Percentiles rank a stretch among this genome's conserved stretches.
Conservation (phyloP, 2,113 vertebrate species). For the Lepisosteus oculatus region DNA sequence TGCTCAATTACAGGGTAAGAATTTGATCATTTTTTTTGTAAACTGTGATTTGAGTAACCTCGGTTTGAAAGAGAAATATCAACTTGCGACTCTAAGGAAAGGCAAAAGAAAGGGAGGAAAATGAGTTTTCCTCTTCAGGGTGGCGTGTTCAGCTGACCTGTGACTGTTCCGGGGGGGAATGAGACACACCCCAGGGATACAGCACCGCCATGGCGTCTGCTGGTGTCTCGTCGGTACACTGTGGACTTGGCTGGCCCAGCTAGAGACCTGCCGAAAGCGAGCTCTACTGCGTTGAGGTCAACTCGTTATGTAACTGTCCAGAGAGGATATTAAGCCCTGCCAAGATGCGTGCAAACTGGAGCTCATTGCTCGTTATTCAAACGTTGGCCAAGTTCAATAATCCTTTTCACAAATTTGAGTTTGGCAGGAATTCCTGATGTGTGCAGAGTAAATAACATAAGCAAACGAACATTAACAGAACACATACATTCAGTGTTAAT, state of each 20-base stretch:
- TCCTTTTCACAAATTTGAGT: conserved; percentile 47
- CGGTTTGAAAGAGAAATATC: no score
- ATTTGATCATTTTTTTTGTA: no score
- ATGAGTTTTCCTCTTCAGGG: no score
- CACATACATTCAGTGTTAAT: conserved; percentile 1
- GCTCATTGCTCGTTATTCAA: conserved; percentile 50
- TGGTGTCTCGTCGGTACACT: background rate
- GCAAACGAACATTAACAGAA: conserved; percentile 32
- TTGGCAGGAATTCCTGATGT: conserved; percentile 46
- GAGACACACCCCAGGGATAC: background rate
- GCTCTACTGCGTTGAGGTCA: conserved; percentile 20
- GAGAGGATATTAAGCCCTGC: conserved; percentile 2
- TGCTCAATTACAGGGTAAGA: no score
- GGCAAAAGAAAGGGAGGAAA: no score
- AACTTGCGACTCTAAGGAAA: no score
- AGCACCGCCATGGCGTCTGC: background rate
- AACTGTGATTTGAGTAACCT: no score
- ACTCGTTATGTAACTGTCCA: conserved; percentile 49
- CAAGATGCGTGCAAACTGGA: conserved; percentile 58
- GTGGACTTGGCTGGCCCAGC: background rate
- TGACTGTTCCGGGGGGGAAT: no score
- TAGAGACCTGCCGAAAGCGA: conserved; percentile 4
- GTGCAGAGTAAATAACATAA: conserved; percentile 41
- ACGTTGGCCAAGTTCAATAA: conserved; percentile 59
- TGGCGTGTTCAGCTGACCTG: no score